Evolutionary conservation across 2,797 vertebrate species (phyloP).

Genomic region (Nannoperca australis): DNA sequence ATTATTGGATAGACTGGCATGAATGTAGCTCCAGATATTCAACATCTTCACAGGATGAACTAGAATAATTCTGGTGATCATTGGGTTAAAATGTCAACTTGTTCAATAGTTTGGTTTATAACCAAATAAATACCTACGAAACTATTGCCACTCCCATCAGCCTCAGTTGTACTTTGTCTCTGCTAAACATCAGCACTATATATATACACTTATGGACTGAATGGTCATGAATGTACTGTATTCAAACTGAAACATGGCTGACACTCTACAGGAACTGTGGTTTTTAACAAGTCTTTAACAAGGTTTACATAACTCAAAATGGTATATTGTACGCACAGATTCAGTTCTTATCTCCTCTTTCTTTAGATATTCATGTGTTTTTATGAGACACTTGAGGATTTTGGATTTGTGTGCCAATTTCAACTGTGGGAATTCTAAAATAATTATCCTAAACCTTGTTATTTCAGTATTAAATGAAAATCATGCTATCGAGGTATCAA

Average conservation of each 20-base stretch:
- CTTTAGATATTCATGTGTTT: not conserved
- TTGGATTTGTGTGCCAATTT: not conserved
- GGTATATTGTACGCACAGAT: not conserved
- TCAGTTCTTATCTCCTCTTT: not conserved
- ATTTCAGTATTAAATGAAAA: not conserved
- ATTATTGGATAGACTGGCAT: not conserved
- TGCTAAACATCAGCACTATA: not conserved
- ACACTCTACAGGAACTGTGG: slow-evolving; percentile 7
- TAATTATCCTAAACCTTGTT: not conserved
- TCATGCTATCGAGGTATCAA: not conserved
- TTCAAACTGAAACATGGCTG: not conserved
- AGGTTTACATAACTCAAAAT: slow-evolving; percentile 32
- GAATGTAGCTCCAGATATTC: not conserved
- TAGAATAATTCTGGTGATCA: not conserved
- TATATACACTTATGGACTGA: too few relatives aligned
- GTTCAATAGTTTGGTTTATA: too few relatives aligned
- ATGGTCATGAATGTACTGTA: not conserved
- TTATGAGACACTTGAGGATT: not conserved
- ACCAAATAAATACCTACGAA: not conserved
- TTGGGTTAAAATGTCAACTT: not conserved
- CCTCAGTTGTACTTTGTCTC: not conserved
- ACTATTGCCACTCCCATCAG: not conserved
- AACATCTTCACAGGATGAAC: not conserved
- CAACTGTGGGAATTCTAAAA: not conserved
- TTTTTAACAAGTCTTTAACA: slow-evolving; percentile 3